Evolutionary conservation across 2,797 vertebrate species (phyloP), one percentile per base, ranked within the genome.

Genomic region (Tolypeutes matacus): DNA sequence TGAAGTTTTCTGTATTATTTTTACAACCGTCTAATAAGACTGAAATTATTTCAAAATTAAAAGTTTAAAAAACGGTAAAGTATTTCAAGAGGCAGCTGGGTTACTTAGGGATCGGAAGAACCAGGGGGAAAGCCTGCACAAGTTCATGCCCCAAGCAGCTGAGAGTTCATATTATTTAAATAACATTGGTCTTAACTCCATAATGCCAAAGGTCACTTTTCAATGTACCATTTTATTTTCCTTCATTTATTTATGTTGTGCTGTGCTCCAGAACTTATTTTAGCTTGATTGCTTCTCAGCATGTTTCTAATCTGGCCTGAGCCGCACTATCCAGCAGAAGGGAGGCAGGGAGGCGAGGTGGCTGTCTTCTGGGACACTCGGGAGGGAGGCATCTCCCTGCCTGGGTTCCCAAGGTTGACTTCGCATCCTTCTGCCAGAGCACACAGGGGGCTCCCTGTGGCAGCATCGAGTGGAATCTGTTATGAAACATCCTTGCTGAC

Each of bases 241-340:
- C 77, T 86, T 93, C 62, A 91, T 75, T 58, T 69, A 73, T 82
- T 85, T 84, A 65, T 70, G 46, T 20, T 70, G 60, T 17, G 36
- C 29, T 75, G 53, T 34, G 70, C 80, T 83, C 17, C 78, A 84
- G 77, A 77, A 76, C 17, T 86, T 76, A 34, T 23, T 87, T 77
- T 15, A 85, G 42, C 6, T 1, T 60, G 80, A 82, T 34, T 70
- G 77, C 64, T 92, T 93, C 77, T 89, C 34, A 78, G 73, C 60
- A 62, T 87, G 67, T 67, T 95, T 95, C 75, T 86, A 76, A 90
- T 53, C 23, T 34, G 87, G 15, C 42, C 92, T 70, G n/a, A 90
- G 27, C 64, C 39, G 51, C 60, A 27, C 81, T 49, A n/a, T 58
- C 36, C 29, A 81, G 69, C 80, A 64, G 20, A 67, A 73, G 83